Conservation (phyloP, 2,888 invertebrate genomes). For the Hofmannophila pseudospretella region DNA sequence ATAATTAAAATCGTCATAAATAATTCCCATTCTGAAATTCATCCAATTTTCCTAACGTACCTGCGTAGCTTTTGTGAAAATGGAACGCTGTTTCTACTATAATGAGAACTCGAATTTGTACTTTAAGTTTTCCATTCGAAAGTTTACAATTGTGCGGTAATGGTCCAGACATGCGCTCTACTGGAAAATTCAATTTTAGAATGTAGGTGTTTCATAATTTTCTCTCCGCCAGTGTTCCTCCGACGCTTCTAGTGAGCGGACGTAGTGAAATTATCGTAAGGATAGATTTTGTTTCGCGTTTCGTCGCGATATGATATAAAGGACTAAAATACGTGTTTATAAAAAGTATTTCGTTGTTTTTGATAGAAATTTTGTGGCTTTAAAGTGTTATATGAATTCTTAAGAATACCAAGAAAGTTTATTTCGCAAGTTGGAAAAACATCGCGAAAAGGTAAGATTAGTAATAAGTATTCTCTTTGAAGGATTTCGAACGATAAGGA, state of each 20-base stretch:
- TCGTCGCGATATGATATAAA: too few relatives aligned
- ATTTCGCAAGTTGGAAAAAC: neutral
- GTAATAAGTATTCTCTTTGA: slow-evolving; percentile 4
- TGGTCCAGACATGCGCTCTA: slow-evolving; percentile 31
- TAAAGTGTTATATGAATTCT: too few relatives aligned
- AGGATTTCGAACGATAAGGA: slow-evolving; percentile 4
- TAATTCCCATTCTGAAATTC: slow-evolving; percentile 32
- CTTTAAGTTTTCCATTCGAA: accelerated
- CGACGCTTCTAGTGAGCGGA: slow-evolving; percentile 23
- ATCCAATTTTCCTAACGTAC: slow-evolving; percentile 35
- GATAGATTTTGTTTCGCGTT: slow-evolving; percentile 18
- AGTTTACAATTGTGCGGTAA: slow-evolving; percentile 11
- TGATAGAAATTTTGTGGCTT: neutral
- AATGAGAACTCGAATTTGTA: slow-evolving; percentile 8
- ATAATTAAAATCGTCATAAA: slow-evolving; percentile 40
- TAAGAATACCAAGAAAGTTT: neutral
- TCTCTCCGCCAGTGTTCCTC: slow-evolving; percentile 40
- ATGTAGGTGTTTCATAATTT: slow-evolving; percentile 53
- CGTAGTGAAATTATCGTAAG: slow-evolving; percentile 17
- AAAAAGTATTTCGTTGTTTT: neutral
- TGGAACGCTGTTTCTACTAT: neutral
- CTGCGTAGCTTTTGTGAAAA: slow-evolving; percentile 16
- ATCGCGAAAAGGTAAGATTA: slow-evolving; percentile 18
- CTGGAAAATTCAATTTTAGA: slow-evolving; percentile 24
- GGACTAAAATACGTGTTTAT: neutral